Evolutionary conservation across 1,140 invertebrate species (phyloP), one percentile per base, ranked within the genome.

Genomic region (Rhyacophila brunnea): DNA sequence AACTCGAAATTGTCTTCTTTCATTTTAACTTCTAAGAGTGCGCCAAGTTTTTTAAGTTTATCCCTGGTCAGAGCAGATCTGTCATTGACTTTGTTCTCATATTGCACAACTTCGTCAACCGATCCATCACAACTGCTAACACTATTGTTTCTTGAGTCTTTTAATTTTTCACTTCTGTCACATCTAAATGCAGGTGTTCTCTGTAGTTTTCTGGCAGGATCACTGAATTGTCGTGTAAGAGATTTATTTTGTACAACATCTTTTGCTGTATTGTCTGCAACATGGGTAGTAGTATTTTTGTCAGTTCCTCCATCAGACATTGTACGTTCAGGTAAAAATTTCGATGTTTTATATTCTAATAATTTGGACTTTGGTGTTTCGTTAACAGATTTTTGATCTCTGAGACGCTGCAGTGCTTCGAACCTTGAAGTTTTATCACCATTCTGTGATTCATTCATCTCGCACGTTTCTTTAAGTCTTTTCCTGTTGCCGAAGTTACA

Each of bases 121-220:
- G 74, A 73, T 23, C 75, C 68, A 7, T 77, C 74, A 55, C 23
- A 28, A 9, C 74, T 75, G 32, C 72, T 75, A 46, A 75, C 75
- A 0, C 70, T 73, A 60, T 76, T 66, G 66, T 78, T 73, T 13
- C 74, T 71, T 10, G 67, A 68, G 17, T 73, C 69, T 14, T 68
- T 67, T n/a, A 74, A 68, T 67, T 78, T 74, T 65, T 78, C 67
- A 52, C 68, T 80, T 45, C 78, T 72, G 53, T 84, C 83, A 59
- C 82, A 79, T 4, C 84, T 70, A 67, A 85, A 85, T 0, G 84
- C 83, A 35, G 83, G 83, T 19, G 80, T 83, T 54, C 83, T 70
- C 54, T 84, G 83, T n/a, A 85, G 75, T 60, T 81, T 82, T 46
- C 77, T 78, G 0, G 74, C 72, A 1, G 83, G 83, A 68, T 85